Evolutionary conservation across 1,140 invertebrate genomes (phyloP), one percentile per base, ranked within the genome.

Genomic region (Drosophila tropicalis): DNA sequence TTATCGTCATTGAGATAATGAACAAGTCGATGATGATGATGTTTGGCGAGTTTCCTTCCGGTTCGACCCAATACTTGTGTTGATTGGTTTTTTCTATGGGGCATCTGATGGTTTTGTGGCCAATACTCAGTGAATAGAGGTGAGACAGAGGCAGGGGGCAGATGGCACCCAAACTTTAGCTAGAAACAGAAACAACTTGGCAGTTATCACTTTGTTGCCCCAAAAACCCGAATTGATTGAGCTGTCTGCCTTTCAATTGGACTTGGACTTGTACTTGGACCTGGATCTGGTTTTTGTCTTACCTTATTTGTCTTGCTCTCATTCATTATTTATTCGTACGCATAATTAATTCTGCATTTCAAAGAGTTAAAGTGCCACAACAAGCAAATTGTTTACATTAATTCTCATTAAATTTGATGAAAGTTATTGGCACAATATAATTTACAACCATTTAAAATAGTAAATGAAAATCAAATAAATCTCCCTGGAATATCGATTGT

Each of bases 161-260:
- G 3, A 13, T 19, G 22, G 15, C 56, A 58, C 5, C 34, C n/a
- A 61, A 57, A 36, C 32, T 57, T 57, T 36, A 36, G 15, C 32
- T 19, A 15, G n/a, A 17, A 29, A 56, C 54, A 34, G 9, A 34
- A 5, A 57, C 15, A 10, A 22, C 7, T 12, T 62, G 41, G 40
- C 15, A 62, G 56, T 62, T 76, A 76, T 76, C 70, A 76, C 32
- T 55, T 62, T n/a, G 44, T 40, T 70, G 15, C 32, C 72, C 29
- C 0, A 29, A 10, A 40, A 17, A 57, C 10, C 56, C 56, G 65
- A 85, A 85, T 84, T 85, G 83, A 86, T 86, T 87, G 74, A 86
- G 83, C 62, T 79, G 71, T 79, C 72, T 36, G 54, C 34, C 65
- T 64, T 56, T 41, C 70, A 22, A 54, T 56, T 51, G 61, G 15